Evolutionary conservation across 2,113 vertebrate genomes (phyloP).

Genomic region (Rallus limicola): DNA sequence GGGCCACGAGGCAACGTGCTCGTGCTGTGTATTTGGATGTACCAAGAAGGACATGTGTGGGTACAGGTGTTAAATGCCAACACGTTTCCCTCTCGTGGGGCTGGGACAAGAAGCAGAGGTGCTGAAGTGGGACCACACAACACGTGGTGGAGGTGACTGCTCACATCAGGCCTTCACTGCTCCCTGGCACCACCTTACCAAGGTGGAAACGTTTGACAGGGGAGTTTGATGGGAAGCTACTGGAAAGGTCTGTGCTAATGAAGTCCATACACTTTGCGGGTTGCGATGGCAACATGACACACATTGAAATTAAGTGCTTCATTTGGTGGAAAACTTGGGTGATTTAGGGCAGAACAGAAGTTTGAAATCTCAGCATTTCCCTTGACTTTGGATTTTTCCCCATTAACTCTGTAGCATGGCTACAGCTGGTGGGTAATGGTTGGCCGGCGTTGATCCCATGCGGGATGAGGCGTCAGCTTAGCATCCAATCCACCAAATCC

Average conservation of each 20-base stretch:
- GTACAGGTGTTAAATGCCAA: background rate
- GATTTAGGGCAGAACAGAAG: background rate
- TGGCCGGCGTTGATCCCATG: background rate
- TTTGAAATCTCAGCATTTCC: background rate
- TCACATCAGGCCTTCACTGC: background rate
- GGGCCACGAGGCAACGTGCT: background rate
- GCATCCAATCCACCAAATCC: background rate
- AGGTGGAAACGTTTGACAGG: background rate
- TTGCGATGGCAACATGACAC: conserved; percentile 16
- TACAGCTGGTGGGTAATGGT: background rate
- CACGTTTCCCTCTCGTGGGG: background rate
- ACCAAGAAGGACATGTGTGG: fast-evolving
- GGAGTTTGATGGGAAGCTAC: background rate
- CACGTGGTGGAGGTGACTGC: background rate
- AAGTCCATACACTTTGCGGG: background rate
- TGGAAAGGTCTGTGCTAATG: background rate
- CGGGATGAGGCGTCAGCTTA: background rate
- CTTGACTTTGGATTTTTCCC: background rate
- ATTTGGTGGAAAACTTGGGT: background rate
- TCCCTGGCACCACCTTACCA: fast-evolving
- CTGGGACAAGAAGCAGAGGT: background rate
- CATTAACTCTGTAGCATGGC: background rate
- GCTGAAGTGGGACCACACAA: background rate
- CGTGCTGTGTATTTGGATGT: background rate
- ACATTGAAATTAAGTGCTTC: background rate